Evolutionary conservation across 2,888 invertebrate species (phyloP), one percentile per base, ranked within the genome.

Genomic region (Mythimna albipuncta): DNA sequence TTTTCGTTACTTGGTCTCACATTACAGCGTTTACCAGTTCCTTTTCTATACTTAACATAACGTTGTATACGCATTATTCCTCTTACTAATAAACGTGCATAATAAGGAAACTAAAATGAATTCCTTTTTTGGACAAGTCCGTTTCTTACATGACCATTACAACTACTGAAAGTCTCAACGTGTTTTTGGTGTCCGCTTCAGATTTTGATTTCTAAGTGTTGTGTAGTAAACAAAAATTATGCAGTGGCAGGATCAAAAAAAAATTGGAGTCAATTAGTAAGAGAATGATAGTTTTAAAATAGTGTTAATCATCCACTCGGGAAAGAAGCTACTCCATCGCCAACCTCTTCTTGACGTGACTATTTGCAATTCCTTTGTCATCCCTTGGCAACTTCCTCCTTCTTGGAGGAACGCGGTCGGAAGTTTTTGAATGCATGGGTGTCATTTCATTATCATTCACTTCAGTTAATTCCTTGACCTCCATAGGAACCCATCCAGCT

Each of bases 371-470:
- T 19, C 50, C 50, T n/a, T 10, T 54, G 13, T 74, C 59, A 35
- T 77, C 59, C 2, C 55, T 55, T 10, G 54, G 86, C 13, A 81
- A 88, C 74, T 81, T 90, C 66, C 88, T 89, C 78, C 90, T 92
- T 55, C 90, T 88, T 4, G 90, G 38, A 13, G 83, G 50, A 3
- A 89, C 41, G 4, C 44, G 44, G 0, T 41, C 58, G 1, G 55
- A 9, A 64, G 70, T 44, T 59, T 83, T 89, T 0, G 71, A 66
- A n/a, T 79, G 85, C 50, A 85, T 88, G 0, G 93, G 93, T 1
- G 93, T 93, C 9, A 79, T 85, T 79, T 94, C 90, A 65, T 93
- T 93, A 52, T 88, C 85, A 5, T 75, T 68, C 70, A n/a, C 26
- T 21, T 50, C 5, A 41, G 47, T 19, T 69, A 62, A 61, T 35